phyloP scores from a whole-genome alignment of 1,140 invertebrate genomes.

The Rhyzopertha dominica region DNA sequence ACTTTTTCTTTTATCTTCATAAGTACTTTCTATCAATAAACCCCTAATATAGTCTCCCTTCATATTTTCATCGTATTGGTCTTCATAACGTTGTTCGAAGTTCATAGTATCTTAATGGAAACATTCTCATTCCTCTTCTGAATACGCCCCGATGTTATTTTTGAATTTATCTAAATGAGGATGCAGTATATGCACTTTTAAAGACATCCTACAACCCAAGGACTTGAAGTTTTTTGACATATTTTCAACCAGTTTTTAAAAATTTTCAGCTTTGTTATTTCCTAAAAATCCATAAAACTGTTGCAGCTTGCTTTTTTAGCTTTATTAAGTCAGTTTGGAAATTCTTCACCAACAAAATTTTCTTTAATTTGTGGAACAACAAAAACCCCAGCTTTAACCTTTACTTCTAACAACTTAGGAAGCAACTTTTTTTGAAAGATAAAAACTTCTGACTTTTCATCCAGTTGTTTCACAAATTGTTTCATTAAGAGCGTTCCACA shows the following conservation, averaged over 20 bases:
- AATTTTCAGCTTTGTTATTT: conserved; percentile 26
- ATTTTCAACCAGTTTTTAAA: conserved; percentile 23
- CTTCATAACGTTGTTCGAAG: conserved; percentile 23
- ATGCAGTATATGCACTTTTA: conserved; percentile 43
- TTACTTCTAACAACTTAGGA: conserved; percentile 19
- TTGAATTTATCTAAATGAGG: conserved; percentile 41
- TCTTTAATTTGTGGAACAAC: conserved; percentile 4
- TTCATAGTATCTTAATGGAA: conserved; percentile 44
- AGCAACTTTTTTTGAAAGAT: conserved; percentile 20
- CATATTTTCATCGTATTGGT: conserved; percentile 35
- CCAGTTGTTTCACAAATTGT: conserved; percentile 36
- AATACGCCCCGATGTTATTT: conserved; percentile 39
- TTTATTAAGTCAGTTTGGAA: not conserved
- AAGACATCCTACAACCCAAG: conserved; percentile 35
- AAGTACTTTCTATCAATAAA: conserved; percentile 14
- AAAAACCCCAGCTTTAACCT: conserved; percentile 30
- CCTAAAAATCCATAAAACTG: conserved; percentile 27
- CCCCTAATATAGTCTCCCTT: conserved; percentile 37
- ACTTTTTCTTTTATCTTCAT: conserved; percentile 12
- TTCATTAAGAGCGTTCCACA: too few relatives aligned
- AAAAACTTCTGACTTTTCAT: conserved; percentile 22
- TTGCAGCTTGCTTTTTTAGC: conserved; percentile 2
- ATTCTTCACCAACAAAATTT: not conserved
- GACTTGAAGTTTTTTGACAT: conserved; percentile 25
- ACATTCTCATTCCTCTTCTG: conserved; percentile 26